Percentiles rank a stretch among this genome's conserved stretches.
phyloP scores from a whole-genome alignment of 2,797 vertebrate genomes.

The Sandelia bainsii region DNA sequence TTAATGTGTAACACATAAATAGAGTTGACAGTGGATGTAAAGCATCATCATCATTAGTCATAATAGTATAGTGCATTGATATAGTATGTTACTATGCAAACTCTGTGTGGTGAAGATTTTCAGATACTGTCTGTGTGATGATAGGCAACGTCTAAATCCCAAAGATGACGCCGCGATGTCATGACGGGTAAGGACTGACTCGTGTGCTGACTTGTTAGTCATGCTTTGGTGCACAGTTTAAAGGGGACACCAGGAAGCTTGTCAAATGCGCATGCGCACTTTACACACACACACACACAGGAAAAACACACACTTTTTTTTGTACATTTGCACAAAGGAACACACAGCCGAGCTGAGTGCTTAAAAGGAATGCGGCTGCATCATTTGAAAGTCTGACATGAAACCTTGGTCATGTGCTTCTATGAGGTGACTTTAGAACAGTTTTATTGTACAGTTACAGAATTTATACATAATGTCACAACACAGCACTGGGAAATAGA shows the following conservation, averaged over 20 bases:
- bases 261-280: conserved; percentile 47
- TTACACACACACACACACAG: conserved; percentile 10
- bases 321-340: conserved; percentile 54
- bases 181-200: conserved; percentile 64
- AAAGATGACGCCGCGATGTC: conserved; percentile 53
- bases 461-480: conserved; percentile 9
- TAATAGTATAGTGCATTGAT: conserved; percentile 3
- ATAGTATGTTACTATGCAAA: conserved; percentile 53
- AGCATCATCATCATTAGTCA: not conserved
- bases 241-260: conserved; percentile 81
- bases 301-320: conserved; percentile 45
- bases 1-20: not conserved
- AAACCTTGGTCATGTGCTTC: conserved; percentile 42
- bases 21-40: not conserved
- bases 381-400: conserved; percentile 67
- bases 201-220: conserved; percentile 81
- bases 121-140: conserved; percentile 40
- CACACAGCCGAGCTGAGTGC: conserved; percentile 55
- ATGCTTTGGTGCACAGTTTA: conserved; percentile 85
- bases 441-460: conserved; percentile 3
- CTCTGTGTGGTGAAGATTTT: conserved; percentile 10
- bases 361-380: conserved; percentile 58
- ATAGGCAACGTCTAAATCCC: conserved; percentile 53
- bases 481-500: not conserved
- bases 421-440: conserved; percentile 40